phyloP scores from a whole-genome alignment of 2,113 vertebrate genomes.

The Coregonus clupeaformis region DNA sequence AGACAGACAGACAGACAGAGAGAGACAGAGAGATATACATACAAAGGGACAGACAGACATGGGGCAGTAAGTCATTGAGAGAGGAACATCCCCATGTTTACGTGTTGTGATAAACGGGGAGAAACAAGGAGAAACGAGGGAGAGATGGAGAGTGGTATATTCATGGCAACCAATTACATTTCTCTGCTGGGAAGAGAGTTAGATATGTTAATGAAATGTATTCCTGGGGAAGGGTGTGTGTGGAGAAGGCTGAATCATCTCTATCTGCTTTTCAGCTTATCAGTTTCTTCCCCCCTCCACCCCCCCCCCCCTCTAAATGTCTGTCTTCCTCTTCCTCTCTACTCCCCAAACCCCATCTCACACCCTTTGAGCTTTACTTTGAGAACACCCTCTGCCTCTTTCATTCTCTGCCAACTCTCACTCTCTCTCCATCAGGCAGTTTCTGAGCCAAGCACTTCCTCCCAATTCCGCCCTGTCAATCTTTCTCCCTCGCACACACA shows the following conservation, averaged over 20 bases:
- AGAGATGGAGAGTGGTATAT: slow-evolving; percentile 40
- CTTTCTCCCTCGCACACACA: neutral
- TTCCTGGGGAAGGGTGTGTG: slow-evolving; percentile 15
- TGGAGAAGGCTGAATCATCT: slow-evolving; percentile 14
- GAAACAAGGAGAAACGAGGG: too few species aligned
- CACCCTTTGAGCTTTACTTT: slow-evolving; percentile 6
- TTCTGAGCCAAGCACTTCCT: slow-evolving; percentile 19
- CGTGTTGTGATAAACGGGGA: neutral
- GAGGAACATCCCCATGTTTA: neutral
- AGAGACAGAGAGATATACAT: too few species aligned
- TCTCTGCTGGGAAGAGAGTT: slow-evolving; percentile 43
- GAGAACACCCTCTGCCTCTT: slow-evolving; percentile 1
- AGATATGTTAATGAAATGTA: slow-evolving; percentile 37
- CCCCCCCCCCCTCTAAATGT: slow-evolving; percentile 8
- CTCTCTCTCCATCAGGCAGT: slow-evolving; percentile 16
- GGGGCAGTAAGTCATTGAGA: neutral
- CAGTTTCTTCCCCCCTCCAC: slow-evolving; percentile 32
- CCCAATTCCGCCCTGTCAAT: slow-evolving; percentile 13
- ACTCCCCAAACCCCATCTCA: neutral
- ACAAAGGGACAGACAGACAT: too few species aligned
- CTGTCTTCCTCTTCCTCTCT: neutral
- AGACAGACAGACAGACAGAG: too few species aligned
- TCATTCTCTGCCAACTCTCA: slow-evolving; percentile 23
- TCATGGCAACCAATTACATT: slow-evolving; percentile 58
- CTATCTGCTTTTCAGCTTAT: slow-evolving; percentile 28